Conservation (phyloP, 2,113 vertebrate genomes). For the Stigmatopora argus region DNA sequence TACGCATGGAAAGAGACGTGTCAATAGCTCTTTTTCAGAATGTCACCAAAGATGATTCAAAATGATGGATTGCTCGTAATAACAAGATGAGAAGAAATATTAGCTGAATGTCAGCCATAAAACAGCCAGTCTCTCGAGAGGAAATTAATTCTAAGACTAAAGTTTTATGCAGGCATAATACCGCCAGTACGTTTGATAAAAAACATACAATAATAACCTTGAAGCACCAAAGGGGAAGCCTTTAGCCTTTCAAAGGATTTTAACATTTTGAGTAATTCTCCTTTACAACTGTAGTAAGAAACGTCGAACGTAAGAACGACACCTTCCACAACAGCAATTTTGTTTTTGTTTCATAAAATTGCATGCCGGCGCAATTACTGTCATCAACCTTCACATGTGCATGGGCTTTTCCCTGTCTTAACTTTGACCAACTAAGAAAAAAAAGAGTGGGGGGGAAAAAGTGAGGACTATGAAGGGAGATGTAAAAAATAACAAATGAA, state of each 20-base stretch:
- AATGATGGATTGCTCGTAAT: constrained; percentile 45
- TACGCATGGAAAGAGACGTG: background rate
- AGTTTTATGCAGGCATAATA: constrained; percentile 15
- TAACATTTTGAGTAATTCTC: constrained; percentile 32
- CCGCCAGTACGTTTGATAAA: constrained; percentile 37
- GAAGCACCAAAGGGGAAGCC: constrained; percentile 27
- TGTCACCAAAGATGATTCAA: constrained; percentile 24
- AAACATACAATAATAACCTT: constrained; percentile 23
- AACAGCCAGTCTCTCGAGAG: constrained; percentile 26
- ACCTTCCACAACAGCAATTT: background rate
- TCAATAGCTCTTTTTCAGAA: constrained; percentile 15
- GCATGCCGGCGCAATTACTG: constrained; percentile 12
- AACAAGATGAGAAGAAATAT: background rate
- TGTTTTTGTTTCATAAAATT: constrained; percentile 12
- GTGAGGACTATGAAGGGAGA: background rate
- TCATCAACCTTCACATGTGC: constrained; percentile 2
- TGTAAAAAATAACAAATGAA: constrained; percentile 5
- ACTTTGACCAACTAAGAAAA: background rate
- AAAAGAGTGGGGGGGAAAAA: constrained; percentile 1
- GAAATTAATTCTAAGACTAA: constrained; percentile 44
- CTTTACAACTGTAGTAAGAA: background rate
- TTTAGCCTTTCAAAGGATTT: background rate
- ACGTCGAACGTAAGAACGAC: too few species aligned
- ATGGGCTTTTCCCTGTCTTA: constrained; percentile 24
- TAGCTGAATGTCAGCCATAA: background rate